Percentiles rank a stretch among this genome's conserved stretches.
Evolutionary conservation across 2,888 invertebrate genomes (phyloP).

Genomic region (Agonopterix arenella): DNA sequence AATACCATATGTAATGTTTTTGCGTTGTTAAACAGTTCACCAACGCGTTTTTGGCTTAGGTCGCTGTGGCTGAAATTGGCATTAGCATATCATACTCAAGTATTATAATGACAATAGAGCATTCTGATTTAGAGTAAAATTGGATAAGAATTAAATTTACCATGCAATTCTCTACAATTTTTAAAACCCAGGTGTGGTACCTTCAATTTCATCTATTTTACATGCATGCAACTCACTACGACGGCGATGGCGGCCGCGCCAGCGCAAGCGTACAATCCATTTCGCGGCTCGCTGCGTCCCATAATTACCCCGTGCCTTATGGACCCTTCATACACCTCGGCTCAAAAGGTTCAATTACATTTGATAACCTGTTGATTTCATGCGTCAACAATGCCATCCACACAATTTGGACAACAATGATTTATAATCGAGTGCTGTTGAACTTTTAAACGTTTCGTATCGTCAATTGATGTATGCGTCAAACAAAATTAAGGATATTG

Average conservation of each 20-base stretch:
- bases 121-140: no score
- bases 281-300: conserved; percentile 53
- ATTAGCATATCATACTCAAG: no score
- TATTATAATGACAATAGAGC: no score
- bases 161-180: no score
- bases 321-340: conserved; percentile 31
- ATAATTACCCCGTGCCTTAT: conserved; percentile 47
- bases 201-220: no score
- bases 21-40: no score
- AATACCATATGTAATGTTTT: no score
- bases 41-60: no score
- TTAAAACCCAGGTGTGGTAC: no score
- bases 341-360: conserved; percentile 20
- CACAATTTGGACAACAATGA: conserved; percentile 23
- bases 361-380: conserved; percentile 47
- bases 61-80: no score
- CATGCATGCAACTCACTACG: neutral
- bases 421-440: conserved; percentile 27
- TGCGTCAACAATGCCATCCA: conserved; percentile 30
- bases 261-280: conserved; percentile 30
- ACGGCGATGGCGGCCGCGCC: conserved; percentile 1
- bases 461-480: conserved; percentile 5
- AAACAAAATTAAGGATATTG: no score
- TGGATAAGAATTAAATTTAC: no score
- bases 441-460: conserved; percentile 3